Conservation (phyloP, 2,888 invertebrate species). For the Zaprionus bogoriensis region DNA sequence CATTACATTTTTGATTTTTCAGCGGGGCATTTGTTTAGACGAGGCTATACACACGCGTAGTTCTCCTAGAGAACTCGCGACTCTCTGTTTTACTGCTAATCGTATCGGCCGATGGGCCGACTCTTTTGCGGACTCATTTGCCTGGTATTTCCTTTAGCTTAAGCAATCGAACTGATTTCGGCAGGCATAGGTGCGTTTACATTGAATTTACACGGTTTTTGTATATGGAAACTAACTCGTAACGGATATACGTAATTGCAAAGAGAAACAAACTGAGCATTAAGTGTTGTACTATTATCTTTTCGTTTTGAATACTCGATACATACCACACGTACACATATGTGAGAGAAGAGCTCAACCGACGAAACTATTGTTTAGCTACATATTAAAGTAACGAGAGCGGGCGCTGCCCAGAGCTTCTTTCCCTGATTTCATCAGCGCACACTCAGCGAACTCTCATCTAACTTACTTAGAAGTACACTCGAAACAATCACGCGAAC, state of each 20-base stretch:
- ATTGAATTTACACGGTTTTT: conserved; percentile 76
- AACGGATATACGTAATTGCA: conserved; percentile 80
- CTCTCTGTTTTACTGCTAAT: neutral
- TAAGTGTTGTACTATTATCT: conserved; percentile 55
- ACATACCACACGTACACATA: conserved; percentile 3
- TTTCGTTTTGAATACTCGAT: conserved; percentile 15
- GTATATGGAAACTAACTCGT: conserved; percentile 42
- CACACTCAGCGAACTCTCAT: conserved; percentile 14
- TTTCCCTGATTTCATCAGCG: conserved; percentile 47
- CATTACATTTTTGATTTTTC: neutral
- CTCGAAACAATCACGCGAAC: conserved; percentile 77
- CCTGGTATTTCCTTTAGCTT: conserved; percentile 23
- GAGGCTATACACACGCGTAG: neutral
- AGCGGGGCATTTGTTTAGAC: neutral
- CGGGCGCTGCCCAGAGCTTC: conserved; percentile 55
- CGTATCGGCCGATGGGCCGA: neutral
- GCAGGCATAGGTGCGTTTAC: conserved; percentile 60
- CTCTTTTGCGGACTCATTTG: no score
- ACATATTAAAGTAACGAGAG: conserved; percentile 21
- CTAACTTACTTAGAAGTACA: conserved; percentile 54
- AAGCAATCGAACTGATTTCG: conserved; percentile 70
- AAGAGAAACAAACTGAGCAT: conserved; percentile 72
- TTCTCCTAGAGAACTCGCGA: neutral
- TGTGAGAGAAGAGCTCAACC: conserved; percentile 31
- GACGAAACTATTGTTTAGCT: conserved; percentile 25